Percentiles rank a stretch among this genome's conserved stretches.
Conservation (phyloP, 1,140 invertebrate species). For the Scaptodrosophila lebanonensis region DNA sequence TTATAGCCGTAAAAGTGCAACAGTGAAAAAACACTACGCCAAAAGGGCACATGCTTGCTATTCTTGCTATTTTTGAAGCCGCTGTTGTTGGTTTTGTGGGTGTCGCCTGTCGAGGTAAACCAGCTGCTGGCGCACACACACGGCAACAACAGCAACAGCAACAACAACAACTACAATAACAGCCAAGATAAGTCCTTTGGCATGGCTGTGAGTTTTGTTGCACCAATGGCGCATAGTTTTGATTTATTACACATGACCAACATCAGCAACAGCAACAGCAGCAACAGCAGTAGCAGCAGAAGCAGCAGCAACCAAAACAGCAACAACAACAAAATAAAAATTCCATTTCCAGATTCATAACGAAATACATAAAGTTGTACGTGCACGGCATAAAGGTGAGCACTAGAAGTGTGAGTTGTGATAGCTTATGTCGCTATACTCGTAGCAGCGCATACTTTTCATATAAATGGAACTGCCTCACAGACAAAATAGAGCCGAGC, state of each 20-base stretch:
- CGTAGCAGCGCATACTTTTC: too few relatives aligned
- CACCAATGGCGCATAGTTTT: constrained; percentile 49
- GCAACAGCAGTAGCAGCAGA: constrained; percentile 28
- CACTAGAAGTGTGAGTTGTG: too few relatives aligned
- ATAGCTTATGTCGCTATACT: too few relatives aligned
- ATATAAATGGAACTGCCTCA: too few relatives aligned
- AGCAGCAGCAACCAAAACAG: constrained; percentile 28
- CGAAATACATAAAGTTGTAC: constrained; percentile 37
- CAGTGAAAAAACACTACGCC: constrained; percentile 52
- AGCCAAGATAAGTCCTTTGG: constrained; percentile 69
- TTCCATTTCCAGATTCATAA: constrained; percentile 73
- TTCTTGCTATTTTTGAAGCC: background rate
- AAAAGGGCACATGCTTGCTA: constrained; percentile 12
- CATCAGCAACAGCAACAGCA: constrained; percentile 30
- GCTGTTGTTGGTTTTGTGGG: constrained; percentile 43
- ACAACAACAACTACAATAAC: too few relatives aligned
- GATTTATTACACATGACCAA: constrained; percentile 57
- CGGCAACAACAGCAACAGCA: too few relatives aligned
- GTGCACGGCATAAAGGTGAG: constrained; percentile 24
- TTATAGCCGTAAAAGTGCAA: constrained; percentile 74
- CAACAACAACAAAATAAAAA: constrained; percentile 25
- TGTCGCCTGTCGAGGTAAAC: constrained; percentile 48
- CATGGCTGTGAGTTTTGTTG: constrained; percentile 64
- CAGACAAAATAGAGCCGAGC: too few relatives aligned
- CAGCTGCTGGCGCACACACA: constrained; percentile 41